Evolutionary conservation across 2,888 invertebrate species (phyloP).

Genomic region (Crocallis elinguaria): DNA sequence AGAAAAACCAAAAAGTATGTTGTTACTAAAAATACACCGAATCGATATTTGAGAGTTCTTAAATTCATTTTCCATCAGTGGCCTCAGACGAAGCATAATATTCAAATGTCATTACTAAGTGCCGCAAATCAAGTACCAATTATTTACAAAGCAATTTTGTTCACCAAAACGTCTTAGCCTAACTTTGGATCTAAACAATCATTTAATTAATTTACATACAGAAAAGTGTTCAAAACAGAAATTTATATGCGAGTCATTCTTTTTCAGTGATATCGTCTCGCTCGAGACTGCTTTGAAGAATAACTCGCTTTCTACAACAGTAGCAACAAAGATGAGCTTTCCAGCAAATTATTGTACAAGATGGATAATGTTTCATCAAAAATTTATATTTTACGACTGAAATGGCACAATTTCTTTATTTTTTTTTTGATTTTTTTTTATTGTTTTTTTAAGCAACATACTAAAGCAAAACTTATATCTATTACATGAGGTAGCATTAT

Average conservation of each 20-base stretch:
- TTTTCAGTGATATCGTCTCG: not conserved
- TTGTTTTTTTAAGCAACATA: constrained; percentile 46
- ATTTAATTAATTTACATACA: constrained; percentile 17
- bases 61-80: constrained; percentile 44
- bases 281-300: not conserved
- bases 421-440: constrained; percentile 23
- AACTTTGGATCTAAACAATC: constrained; percentile 37
- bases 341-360: not conserved
- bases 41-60: constrained; percentile 27
- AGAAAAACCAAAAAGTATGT: constrained; percentile 19
- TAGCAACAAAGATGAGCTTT: not conserved
- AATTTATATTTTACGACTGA: constrained; percentile 17
- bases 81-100: constrained; percentile 57
- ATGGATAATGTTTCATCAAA: not conserved
- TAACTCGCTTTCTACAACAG: not conserved
- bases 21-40: constrained; percentile 18
- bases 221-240: constrained; percentile 14
- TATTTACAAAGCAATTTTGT: constrained; percentile 65
- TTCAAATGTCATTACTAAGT: constrained; percentile 64
- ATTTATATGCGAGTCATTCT: not conserved
- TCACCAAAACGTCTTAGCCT: constrained; percentile 32
- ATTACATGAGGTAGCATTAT: constrained; percentile 77
- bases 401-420: constrained; percentile 44
- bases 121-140: constrained; percentile 64
- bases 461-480: constrained; percentile 49